These are phyloP conservation scores for Chitala chitala DNA, from an alignment of 2,113 vertebrate species.

Conservation along the genomic window DNA sequence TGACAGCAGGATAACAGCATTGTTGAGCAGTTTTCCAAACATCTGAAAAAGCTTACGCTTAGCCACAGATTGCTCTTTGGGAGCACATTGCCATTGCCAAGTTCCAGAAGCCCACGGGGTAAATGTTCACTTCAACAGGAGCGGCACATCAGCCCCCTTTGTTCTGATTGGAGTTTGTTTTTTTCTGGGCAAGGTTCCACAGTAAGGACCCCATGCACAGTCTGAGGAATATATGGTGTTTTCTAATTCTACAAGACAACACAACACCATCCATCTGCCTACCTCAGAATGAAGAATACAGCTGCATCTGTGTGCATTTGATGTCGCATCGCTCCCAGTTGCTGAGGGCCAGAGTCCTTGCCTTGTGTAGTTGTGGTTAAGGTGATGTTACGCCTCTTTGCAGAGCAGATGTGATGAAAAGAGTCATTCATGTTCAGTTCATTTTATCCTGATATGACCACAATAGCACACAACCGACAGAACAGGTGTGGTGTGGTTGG, in stretches of 20 bases:
- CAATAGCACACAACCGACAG: too few relatives aligned
- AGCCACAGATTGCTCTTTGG: neutral
- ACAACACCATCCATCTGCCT: too few relatives aligned
- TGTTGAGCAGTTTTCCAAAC: neutral
- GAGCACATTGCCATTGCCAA: constrained; percentile 6
- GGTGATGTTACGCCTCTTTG: neutral
- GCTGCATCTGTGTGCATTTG: too few relatives aligned
- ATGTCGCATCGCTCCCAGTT: too few relatives aligned
- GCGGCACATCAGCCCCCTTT: neutral
- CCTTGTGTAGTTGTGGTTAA: neutral
- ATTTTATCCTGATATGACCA: too few relatives aligned
- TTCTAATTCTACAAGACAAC: too few relatives aligned
- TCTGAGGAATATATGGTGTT: too few relatives aligned
- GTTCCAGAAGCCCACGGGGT: neutral
- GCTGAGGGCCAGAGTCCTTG: neutral
- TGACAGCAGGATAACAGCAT: neutral
- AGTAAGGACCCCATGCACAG: neutral
- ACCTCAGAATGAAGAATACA: too few relatives aligned
- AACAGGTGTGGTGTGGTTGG: too few relatives aligned
- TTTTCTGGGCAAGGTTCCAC: neutral
- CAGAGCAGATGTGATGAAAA: neutral
- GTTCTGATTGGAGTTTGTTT: neutral
- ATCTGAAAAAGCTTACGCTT: constrained; percentile 24
- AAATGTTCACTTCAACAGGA: neutral
- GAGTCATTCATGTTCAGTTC: too few relatives aligned